Conservation (phyloP, 2,888 invertebrate species). For the Epirrhoe alternata region DNA sequence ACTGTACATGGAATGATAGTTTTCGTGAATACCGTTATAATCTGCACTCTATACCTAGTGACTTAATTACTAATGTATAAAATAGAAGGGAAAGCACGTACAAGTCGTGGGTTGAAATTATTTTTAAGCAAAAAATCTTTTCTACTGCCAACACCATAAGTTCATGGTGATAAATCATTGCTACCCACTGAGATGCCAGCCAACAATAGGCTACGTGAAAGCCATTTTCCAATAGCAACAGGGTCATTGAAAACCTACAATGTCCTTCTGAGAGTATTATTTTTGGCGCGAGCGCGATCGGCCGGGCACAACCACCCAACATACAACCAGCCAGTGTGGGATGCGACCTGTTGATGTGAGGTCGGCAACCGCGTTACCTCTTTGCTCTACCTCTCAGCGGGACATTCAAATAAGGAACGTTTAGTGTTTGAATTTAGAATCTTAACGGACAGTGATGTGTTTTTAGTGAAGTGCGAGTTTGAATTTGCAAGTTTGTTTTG, state of each 20-base stretch:
- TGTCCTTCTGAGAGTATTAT: slow-evolving; percentile 79
- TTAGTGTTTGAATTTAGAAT: slow-evolving; percentile 35
- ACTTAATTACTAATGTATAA: neutral
- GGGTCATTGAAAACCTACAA: slow-evolving; percentile 71
- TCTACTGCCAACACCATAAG: slow-evolving; percentile 6
- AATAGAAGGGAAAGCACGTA: neutral
- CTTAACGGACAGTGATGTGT: slow-evolving; percentile 39
- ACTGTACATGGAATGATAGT: too few relatives aligned
- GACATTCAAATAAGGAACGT: slow-evolving; percentile 59
- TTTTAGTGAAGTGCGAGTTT: slow-evolving; percentile 25
- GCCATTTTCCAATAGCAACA: slow-evolving; percentile 78
- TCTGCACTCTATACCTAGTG: neutral
- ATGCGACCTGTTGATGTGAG: slow-evolving; percentile 82
- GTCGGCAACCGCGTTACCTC: slow-evolving; percentile 64
- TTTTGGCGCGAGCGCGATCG: slow-evolving; percentile 82
- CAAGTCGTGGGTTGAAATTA: neutral
- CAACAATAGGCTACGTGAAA: slow-evolving; percentile 68
- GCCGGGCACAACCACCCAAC: slow-evolving; percentile 52
- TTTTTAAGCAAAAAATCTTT: neutral
- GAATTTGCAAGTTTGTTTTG: slow-evolving; percentile 19
- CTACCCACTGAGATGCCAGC: slow-evolving; percentile 52
- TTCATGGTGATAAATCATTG: slow-evolving; percentile 56
- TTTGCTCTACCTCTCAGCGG: slow-evolving; percentile 54
- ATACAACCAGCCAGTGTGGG: slow-evolving; percentile 65
- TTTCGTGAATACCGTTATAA: too few relatives aligned